Evolutionary conservation across 2,888 invertebrate species (phyloP), one percentile per base, ranked within the genome.

Genomic region (Pristionchus exspectatus): DNA sequence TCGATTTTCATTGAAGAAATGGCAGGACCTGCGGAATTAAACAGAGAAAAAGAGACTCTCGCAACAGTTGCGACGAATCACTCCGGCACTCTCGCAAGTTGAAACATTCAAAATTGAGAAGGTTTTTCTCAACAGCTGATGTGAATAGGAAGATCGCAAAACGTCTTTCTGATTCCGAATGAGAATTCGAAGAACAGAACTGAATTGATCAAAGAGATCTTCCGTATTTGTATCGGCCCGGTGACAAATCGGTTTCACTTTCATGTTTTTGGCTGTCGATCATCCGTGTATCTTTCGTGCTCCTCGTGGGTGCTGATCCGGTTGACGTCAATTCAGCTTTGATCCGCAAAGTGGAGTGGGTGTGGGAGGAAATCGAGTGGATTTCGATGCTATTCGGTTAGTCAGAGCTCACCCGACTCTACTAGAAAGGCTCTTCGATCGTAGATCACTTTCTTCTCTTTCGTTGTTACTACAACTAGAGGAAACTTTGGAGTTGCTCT

Each of bases 91-190:
- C 59, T 59, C 63, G 63, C 69, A 16, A 33, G 69, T 30, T 69
- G 30, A 69, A 69, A 69, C 69, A 69, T 30, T 27, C 69, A 74
- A 74, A 33, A 74, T 33, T n/a, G 27, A 74, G 74, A 38, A 63
- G 63, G 7, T 33, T 74, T 33, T 74, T 74, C 74, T 33, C 33
- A 21, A 38, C 38, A 38, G 38, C 74, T 33, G 38, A 24, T 74
- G 74, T 24, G 10, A 24, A 7, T 74, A 4, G 24, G 30, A 72
- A 72, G 69, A 72, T 72, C 30, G 24, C 21, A 5, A 24, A 59
- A 21, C 59, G 10, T 59, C 59, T 4, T 4, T 59, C 59, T 59
- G 59, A 24, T 21, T 59, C 21, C 59, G 59, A 59, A 9, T 63
- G 63, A n/a, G 59, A 59, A 59, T n/a, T 63, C n/a, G 63, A 63